These are phyloP conservation scores for Galemys pyrenaicus DNA, from an alignment of 2,113 vertebrate genomes.

Conservation along the genomic window DNA sequence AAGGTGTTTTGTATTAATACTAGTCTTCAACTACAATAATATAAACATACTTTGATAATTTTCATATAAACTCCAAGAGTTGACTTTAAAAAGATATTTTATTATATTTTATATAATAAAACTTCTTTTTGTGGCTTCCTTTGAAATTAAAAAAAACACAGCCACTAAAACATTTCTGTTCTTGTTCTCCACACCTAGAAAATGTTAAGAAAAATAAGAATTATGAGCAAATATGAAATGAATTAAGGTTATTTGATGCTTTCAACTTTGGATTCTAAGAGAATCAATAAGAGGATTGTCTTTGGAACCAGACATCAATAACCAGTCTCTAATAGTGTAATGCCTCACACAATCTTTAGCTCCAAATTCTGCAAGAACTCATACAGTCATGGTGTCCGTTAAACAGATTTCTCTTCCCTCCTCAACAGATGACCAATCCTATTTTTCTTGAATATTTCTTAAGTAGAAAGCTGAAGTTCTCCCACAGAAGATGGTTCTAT, in stretches of 20 bases:
- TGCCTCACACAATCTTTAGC: too few species aligned
- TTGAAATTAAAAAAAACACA: not conserved
- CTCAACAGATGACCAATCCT: not conserved
- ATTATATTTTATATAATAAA: not conserved
- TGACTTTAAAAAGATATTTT: not conserved
- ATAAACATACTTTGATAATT: not conserved
- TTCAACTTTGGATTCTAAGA: not conserved
- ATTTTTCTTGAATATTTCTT: not conserved
- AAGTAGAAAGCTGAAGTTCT: not conserved
- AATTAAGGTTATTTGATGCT: not conserved
- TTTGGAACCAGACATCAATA: not conserved
- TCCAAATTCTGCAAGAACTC: not conserved
- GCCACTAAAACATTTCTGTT: not conserved
- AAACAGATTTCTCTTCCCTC: too few species aligned
- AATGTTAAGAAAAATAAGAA: not conserved
- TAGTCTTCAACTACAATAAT: slow-evolving; percentile 12
- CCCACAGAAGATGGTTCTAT: not conserved
- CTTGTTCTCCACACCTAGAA: not conserved
- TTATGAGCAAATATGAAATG: not conserved
- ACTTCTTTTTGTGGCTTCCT: not conserved
- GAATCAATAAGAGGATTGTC: not conserved
- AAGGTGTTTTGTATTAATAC: not conserved
- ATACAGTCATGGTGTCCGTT: not conserved
- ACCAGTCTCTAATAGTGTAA: not conserved
- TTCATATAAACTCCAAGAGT: slow-evolving; percentile 31